Evolutionary conservation across 2,113 vertebrate genomes (phyloP).

Genomic region (Elephantulus edwardii): DNA sequence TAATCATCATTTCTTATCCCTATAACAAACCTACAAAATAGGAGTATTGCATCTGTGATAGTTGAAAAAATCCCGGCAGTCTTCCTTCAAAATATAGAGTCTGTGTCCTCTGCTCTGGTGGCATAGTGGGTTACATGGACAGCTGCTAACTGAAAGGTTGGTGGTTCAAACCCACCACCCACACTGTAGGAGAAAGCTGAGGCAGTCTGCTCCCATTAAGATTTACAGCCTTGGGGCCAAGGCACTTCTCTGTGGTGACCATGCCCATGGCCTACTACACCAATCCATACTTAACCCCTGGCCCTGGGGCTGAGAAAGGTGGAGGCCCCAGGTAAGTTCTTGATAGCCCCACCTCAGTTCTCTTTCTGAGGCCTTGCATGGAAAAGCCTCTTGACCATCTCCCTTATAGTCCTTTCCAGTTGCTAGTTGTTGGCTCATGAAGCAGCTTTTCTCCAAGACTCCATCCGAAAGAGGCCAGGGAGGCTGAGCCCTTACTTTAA

Average conservation of each 20-base stretch:
- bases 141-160: no score
- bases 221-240: no score
- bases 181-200: no score
- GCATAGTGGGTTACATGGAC: no score
- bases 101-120: background rate
- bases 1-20: background rate
- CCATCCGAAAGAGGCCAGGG: background rate
- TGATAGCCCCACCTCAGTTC: no score
- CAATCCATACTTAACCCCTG: background rate
- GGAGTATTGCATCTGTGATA: background rate
- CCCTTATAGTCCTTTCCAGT: background rate
- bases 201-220: no score
- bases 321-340: background rate
- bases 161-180: no score
- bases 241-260: background rate
- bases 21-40: background rate
- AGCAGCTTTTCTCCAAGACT: constrained; percentile 39
- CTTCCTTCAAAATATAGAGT: background rate
- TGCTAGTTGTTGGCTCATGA: constrained; percentile 15
- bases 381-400: background rate
- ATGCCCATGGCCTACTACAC: background rate
- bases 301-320: background rate
- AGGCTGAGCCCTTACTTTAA: background rate
- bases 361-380: background rate
- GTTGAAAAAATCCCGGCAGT: background rate